Conservation (phyloP, 92 coral and sea anemone genomes). For the Paramuricea clavata region DNA sequence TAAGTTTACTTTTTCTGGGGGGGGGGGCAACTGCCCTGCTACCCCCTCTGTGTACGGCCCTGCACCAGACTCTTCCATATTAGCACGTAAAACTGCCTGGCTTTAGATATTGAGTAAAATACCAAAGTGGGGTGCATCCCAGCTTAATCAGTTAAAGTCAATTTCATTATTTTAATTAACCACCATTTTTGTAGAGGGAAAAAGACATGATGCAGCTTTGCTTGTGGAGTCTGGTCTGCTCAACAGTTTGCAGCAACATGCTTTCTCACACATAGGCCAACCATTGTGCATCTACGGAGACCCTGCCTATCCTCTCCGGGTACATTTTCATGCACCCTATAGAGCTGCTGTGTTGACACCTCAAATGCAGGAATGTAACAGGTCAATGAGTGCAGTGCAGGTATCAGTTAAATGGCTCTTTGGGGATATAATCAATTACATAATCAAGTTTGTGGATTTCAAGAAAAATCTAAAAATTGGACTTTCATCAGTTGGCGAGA, state of each 20-base stretch:
- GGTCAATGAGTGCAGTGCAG: slow-evolving; percentile 65
- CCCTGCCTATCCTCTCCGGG: slow-evolving; percentile 67
- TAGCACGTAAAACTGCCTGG: neutral
- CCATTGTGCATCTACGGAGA: slow-evolving; percentile 71
- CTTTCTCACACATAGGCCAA: slow-evolving; percentile 57
- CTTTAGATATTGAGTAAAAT: neutral
- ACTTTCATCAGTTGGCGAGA: slow-evolving; percentile 54
- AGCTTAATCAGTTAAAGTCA: no score
- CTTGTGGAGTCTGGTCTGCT: slow-evolving; percentile 69
- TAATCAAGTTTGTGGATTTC: slow-evolving; percentile 63
- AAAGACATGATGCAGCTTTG: slow-evolving; percentile 68
- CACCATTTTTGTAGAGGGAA: slow-evolving; percentile 28
- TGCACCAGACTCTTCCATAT: neutral
- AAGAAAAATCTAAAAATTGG: slow-evolving; percentile 73
- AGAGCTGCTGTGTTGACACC: slow-evolving; percentile 54
- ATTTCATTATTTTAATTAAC: neutral
- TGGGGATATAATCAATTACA: slow-evolving; percentile 63
- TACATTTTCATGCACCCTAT: slow-evolving; percentile 66
- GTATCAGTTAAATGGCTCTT: slow-evolving; percentile 72
- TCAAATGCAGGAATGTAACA: slow-evolving; percentile 57
- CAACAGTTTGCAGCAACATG: slow-evolving; percentile 55
- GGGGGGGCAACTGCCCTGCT: no score
- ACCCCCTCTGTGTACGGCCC: no score
- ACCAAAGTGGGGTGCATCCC: neutral
- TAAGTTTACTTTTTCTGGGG: no score